Evolutionary conservation across 2,113 vertebrate genomes (phyloP).

Genomic region (Pelecanoides urinatrix): DNA sequence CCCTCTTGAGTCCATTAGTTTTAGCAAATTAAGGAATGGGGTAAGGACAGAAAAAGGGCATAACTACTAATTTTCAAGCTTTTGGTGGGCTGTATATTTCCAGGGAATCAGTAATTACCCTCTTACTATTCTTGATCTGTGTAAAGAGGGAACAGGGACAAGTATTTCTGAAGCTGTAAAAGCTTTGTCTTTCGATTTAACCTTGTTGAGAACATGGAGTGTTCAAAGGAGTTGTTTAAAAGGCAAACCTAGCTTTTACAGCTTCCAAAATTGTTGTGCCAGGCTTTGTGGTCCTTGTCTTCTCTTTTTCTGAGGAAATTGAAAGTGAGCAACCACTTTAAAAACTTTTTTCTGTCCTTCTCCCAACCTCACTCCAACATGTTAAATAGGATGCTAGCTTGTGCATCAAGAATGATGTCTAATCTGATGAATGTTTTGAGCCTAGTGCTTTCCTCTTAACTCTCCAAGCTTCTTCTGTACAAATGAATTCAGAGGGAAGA

Average conservation of each 20-base stretch:
- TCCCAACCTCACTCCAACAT: background rate
- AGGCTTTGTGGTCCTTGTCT: background rate
- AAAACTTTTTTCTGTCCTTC: background rate
- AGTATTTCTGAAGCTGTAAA: conserved; percentile 5
- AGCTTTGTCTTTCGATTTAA: background rate
- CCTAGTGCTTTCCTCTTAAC: background rate
- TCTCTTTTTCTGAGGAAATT: background rate
- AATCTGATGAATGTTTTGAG: background rate
- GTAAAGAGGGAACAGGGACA: background rate
- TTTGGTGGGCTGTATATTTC: background rate
- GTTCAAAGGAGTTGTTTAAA: conserved; percentile 13
- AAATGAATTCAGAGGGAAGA: background rate
- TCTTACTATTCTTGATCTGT: background rate
- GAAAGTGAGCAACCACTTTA: background rate
- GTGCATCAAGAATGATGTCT: background rate
- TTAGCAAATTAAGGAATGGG: background rate
- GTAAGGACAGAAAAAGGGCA: background rate
- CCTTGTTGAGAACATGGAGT: background rate
- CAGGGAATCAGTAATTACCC: background rate
- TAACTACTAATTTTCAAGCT: background rate
- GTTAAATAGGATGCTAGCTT: background rate
- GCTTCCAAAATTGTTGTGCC: conserved; percentile 19
- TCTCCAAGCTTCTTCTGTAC: background rate
- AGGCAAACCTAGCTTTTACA: background rate
- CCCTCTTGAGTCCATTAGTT: background rate